Conservation (phyloP, 2,888 invertebrate genomes). For the Bellardia pandia region DNA sequence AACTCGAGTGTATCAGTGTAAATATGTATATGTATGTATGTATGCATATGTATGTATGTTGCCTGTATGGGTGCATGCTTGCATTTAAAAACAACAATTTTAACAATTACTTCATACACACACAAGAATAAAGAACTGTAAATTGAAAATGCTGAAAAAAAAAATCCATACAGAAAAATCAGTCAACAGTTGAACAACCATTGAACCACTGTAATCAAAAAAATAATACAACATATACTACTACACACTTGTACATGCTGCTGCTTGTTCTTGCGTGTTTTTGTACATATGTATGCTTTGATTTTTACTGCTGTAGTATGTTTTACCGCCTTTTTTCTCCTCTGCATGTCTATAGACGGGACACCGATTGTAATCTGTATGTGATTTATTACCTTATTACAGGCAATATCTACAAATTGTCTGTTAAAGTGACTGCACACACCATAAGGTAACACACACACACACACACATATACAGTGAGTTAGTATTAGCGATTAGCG, state of each 20-base stretch:
- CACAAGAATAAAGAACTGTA: slow-evolving; percentile 26
- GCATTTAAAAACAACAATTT: slow-evolving; percentile 63
- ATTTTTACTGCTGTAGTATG: slow-evolving; percentile 37
- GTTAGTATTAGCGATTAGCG: not conserved
- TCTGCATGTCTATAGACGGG: slow-evolving; percentile 45
- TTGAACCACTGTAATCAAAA: slow-evolving; percentile 2
- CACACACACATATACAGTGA: not conserved
- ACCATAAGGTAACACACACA: slow-evolving; percentile 12
- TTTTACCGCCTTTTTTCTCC: slow-evolving; percentile 21
- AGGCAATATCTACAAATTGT: slow-evolving; percentile 71
- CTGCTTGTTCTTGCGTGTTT: slow-evolving; percentile 17
- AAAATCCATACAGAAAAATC: slow-evolving; percentile 44
- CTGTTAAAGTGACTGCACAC: slow-evolving; percentile 59
- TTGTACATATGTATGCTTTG: slow-evolving; percentile 21
- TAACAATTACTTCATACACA: slow-evolving; percentile 60
- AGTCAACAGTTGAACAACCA: slow-evolving; percentile 55
- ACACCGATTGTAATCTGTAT: slow-evolving; percentile 69
- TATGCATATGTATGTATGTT: no score
- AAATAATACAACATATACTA: not conserved
- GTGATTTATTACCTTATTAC: slow-evolving; percentile 74
- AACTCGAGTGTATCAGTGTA: not conserved
- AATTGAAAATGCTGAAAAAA: slow-evolving; percentile 38
- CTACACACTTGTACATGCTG: not conserved
- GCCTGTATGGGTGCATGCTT: not conserved
- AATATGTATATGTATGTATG: not conserved